Evolutionary conservation across 2,888 invertebrate species (phyloP), one percentile per base, ranked within the genome.

Genomic region (Apantesis nais): DNA sequence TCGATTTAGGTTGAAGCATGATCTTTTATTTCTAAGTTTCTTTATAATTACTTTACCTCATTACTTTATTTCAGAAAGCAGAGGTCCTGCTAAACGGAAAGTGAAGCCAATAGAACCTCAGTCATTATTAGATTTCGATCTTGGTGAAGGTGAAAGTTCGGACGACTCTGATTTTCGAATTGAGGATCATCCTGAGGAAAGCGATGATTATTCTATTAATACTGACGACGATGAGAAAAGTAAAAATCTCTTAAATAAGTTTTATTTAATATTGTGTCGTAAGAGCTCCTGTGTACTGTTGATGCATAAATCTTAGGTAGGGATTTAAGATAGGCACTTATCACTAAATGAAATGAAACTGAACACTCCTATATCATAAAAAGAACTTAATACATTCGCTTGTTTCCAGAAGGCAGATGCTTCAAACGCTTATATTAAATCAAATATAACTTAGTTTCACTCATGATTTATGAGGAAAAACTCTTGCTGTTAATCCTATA

Each of bases 141-240:
- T 98, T 73, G 98, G 97, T 58, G 98, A 98, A 90, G 98, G 97
- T 55, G 98, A 98, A 89, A 98, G 98, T 88, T 98, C 98, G 0
- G 98, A 99, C 88, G 99, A 99, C 91, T 99, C 98, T 74, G 99
- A 99, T 93, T 99, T 99, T 92, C 96, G 98, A 69, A 98, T 98
- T 73, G 98, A 98, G 89, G 98, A 98, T 89, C 98, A 98, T 85
- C 97, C 97, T 4, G 97, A 97, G 82, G 97, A 97, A 76, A 97
- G 97, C 88, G 97, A 97, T 87, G 97, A 97, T 90, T 94, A 93
- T 78, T 97, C 97, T 1, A 96, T 97, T 74, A 97, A 97, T 82
- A 96, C 96, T 64, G 96, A 97, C 80, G 97, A 96, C 83, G 96
- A 96, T 79, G 96, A 94, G 68, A 96, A 96, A 91, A 96, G 96